Percentiles rank a stretch among this genome's conserved stretches.
Conservation (phyloP, 2,113 vertebrate species). For the Pangasianodon hypophthalmus region DNA sequence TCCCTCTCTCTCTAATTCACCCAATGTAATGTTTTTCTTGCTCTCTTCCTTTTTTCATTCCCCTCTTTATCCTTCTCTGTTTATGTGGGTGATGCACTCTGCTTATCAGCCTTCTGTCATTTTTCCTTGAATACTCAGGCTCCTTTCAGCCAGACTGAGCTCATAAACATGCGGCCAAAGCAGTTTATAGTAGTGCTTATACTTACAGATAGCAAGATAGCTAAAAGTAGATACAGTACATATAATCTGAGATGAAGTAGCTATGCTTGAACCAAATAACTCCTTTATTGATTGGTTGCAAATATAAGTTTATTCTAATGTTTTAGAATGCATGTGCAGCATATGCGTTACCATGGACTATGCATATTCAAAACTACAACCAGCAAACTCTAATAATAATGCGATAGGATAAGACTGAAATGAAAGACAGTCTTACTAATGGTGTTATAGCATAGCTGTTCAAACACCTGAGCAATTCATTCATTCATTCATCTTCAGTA, state of each 20-base stretch:
- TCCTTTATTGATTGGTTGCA: not conserved
- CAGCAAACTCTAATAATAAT: not conserved
- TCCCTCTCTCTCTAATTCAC: constrained; percentile 67
- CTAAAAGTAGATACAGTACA: not conserved
- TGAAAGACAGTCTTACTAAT: not conserved
- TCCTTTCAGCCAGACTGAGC: constrained; percentile 55
- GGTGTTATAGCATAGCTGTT: not conserved
- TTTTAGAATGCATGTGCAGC: not conserved
- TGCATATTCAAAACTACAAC: not conserved
- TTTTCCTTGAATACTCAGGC: constrained; percentile 72
- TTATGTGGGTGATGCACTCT: constrained; percentile 68
- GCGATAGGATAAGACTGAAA: not conserved
- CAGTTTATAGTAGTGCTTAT: not conserved
- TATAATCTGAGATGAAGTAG: not conserved
- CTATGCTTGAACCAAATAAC: not conserved
- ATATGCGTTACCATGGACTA: not conserved
- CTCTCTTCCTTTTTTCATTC: constrained; percentile 58
- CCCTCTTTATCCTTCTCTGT: constrained; percentile 74
- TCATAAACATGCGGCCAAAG: constrained; percentile 23
- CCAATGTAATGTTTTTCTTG: constrained; percentile 70
- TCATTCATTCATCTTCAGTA: not conserved
- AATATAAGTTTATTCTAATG: not conserved
- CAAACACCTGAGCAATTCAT: not conserved
- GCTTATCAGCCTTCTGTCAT: constrained; percentile 67
- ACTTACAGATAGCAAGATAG: constrained; percentile 9